Base-by-base conservation (phyloP, 2,113 vertebrate species). In the Oncorhynchus tshawytscha region DNA sequence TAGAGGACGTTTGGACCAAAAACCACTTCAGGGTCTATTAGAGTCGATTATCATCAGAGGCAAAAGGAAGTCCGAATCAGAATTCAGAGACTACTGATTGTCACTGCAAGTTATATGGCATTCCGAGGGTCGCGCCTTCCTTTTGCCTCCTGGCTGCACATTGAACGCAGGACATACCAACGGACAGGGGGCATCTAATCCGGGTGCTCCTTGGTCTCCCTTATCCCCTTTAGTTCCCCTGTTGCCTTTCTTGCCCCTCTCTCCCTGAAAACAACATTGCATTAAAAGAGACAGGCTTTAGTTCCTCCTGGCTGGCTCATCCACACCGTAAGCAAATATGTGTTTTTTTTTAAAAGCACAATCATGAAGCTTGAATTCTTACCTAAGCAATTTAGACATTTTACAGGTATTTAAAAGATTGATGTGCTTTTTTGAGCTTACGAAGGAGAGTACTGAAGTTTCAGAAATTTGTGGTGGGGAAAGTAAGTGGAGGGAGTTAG, bases 211-310 rank as follows among this genome's bases (percentile, higher is more conserved):
- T 98, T 99, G 98, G 96, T 99, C 98, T 98, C 98, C 98, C 96
- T 99, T 99, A 97, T 99, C 97, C 97, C 98, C 98, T 96, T 99
- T 99, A 95, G 96, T 95, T 96, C 97, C 98, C 94, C 97, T 99
- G 96, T 96, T 96, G 94, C 98, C 97, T 97, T 97, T 99, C 96
- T 98, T 99, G 92, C 98, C 98, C 97, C 96, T 98, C 91, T 99
- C 98, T 96, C 98, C 98, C 98, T 99, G 98, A 81, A 95, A 96
- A 98, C 93, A 95, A 97, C 93, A 96, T 95, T 91, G 96, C 93
- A 95, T 94, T 95, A 88, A 92, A 91, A 92, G 91, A 92, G 91
- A 91, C 90, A 95, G 88, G 87, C 87, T 94, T 95, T 91, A 96
- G 94, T 87, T 54, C 88, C 90, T 92, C 84, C 85, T 82, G 39